Percentiles rank a stretch among this genome's conserved stretches.
Conservation (phyloP, 2,113 vertebrate species). For the Indicator maculatus region DNA sequence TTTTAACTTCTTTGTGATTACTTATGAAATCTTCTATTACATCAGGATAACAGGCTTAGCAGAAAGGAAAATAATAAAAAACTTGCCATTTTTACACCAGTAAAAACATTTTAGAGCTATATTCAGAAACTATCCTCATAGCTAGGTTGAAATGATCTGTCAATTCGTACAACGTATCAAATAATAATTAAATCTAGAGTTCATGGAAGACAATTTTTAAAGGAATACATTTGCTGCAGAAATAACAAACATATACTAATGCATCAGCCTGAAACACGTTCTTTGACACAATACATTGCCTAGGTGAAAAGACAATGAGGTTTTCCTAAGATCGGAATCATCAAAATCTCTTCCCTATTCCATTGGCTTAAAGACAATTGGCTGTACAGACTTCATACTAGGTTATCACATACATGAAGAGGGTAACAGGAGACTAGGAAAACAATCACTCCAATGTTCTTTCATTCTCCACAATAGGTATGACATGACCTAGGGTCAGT, state of each 20-base stretch:
- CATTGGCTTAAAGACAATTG: not conserved
- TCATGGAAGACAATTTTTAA: not conserved
- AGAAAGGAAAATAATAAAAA: not conserved
- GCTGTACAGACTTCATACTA: not conserved
- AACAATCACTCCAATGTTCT: not conserved
- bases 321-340: not conserved
- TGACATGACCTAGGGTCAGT: not conserved
- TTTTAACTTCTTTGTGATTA: conserved; percentile 24
- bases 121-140: not conserved
- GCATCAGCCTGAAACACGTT: not conserved
- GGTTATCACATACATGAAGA: not conserved
- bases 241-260: not conserved
- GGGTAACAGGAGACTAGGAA: not conserved
- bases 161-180: not conserved
- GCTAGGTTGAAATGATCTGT: not conserved
- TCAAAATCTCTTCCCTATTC: not conserved
- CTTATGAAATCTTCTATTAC: conserved; percentile 9
- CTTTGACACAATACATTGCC: not conserved
- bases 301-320: not conserved
- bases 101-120: not conserved
- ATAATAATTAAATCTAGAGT: not conserved
- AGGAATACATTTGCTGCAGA: not conserved
- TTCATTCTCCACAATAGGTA: not conserved
- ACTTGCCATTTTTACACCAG: not conserved
- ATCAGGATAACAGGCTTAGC: conserved; percentile 9